phyloP scores from a whole-genome alignment of 2,113 vertebrate genomes.

The Scopus umbretta region DNA sequence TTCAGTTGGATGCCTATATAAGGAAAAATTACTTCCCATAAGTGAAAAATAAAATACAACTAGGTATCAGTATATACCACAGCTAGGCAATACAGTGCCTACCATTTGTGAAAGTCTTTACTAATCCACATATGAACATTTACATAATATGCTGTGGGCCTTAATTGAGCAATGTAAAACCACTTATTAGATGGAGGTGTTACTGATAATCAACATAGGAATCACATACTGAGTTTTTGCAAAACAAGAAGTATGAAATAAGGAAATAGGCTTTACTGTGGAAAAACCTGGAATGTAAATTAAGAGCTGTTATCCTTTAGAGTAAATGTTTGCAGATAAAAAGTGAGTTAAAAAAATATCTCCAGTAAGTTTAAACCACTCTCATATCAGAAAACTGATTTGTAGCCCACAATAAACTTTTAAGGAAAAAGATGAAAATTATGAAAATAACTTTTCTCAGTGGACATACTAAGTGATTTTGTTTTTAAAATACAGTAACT shows the following conservation, averaged over 20 bases:
- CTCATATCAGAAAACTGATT: not conserved
- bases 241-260: not conserved
- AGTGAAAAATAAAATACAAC: not conserved
- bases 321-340: not conserved
- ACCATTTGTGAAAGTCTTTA: not conserved
- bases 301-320: not conserved
- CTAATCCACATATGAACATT: not conserved
- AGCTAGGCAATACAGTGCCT: not conserved
- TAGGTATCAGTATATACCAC: not conserved
- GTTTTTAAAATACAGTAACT: not conserved
- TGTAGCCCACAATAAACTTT: not conserved
- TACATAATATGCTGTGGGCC: not conserved
- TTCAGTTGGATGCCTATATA: not conserved
- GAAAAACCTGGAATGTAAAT: not conserved
- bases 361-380: not conserved
- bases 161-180: not conserved
- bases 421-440: not conserved
- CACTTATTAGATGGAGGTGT: not conserved
- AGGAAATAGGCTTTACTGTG: not conserved
- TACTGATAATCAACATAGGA: not conserved
- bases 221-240: not conserved
- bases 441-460: not conserved
- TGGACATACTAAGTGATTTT: not conserved
- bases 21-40: not conserved
- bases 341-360: not conserved